These are phyloP conservation scores for Apamea epomidion DNA, from an alignment of 2,888 invertebrate genomes.

Conservation along the genomic window DNA sequence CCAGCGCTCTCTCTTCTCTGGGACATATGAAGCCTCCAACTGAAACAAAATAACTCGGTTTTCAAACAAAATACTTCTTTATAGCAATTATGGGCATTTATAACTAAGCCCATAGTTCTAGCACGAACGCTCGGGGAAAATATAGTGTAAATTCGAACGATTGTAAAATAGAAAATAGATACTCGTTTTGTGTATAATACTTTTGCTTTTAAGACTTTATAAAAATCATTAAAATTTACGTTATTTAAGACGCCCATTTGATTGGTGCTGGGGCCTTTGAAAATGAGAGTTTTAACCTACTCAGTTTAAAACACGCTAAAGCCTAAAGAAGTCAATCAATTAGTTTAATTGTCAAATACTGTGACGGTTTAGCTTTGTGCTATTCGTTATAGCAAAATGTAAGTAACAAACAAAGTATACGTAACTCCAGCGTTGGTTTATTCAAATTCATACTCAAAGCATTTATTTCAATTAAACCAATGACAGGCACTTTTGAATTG, in stretches of 20 bases:
- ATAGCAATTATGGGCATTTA: neutral
- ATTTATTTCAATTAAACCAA: neutral
- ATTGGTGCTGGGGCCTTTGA: neutral
- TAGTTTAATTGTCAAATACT: neutral
- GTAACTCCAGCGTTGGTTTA: neutral
- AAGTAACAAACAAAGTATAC: too few species aligned
- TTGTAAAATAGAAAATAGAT: too few species aligned
- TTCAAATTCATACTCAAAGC: neutral
- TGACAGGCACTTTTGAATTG: neutral
- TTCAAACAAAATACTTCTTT: neutral
- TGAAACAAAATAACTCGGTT: constrained; percentile 74
- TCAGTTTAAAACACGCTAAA: neutral
- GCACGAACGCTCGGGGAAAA: neutral
- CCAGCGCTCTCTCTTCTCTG: constrained; percentile 91
- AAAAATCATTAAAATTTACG: neutral
- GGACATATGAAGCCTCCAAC: constrained; percentile 93
- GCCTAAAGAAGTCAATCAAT: neutral
- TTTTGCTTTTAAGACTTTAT: neutral
- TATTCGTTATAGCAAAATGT: neutral
- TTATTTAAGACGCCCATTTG: neutral
- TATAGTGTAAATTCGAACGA: neutral
- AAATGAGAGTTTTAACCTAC: neutral
- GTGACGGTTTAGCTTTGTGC: neutral
- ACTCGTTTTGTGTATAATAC: neutral
- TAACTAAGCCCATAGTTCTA: neutral